Base-by-base conservation (phyloP, 1,140 invertebrate species). In the Lepidurus arcticus region DNA sequence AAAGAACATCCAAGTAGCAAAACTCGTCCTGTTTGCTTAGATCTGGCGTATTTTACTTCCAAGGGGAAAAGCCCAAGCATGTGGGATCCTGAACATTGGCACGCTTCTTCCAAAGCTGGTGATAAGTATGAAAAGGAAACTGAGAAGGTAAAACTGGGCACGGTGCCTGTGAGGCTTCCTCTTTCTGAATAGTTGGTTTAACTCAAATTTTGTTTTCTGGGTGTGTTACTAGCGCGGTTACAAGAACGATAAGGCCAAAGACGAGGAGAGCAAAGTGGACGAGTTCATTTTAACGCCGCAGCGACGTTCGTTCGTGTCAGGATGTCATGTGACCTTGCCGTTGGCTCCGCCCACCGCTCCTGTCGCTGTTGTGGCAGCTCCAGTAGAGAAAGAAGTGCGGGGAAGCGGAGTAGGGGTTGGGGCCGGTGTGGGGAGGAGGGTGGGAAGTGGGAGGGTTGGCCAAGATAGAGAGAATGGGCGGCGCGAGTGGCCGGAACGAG, bases 241-340 rank as follows among this genome's bases (percentile, higher is more conserved):
- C 21, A 44, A 78, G 44, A 78, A 53, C 42, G 16, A 74, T 7
- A n/a, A 44, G 73, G 73, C 34, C 4, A 74, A 74, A 21, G 77
- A 74, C 10, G 75, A 77, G 21, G 42, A 43, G 16, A 7, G 7
- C 7, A 44, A 75, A 75, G 73, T 45, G 7, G 76, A 79, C 45
- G 78, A 79, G 21, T 75, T 44, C 44, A 44, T 74, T 45, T 74
- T 75, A 16, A 75, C 76, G 11, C 93, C 93, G 73, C 93, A 94
- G 83, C 87, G 93, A 8, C 88, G 91, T 65, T 92, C 91, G 83
- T 94, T 95, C 87, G 92, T 91, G 80, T 92, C 92, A 13, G 93
- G 93, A 75, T 95, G 93, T 85, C 86, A 87, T 80, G 86, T 87
- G 42, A 88, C 82, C 45, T 84, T 85, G 78, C 88, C 83, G 26